Evolutionary conservation across 2,888 invertebrate genomes (phyloP).

Genomic region (Pachliopta kotzebuea): DNA sequence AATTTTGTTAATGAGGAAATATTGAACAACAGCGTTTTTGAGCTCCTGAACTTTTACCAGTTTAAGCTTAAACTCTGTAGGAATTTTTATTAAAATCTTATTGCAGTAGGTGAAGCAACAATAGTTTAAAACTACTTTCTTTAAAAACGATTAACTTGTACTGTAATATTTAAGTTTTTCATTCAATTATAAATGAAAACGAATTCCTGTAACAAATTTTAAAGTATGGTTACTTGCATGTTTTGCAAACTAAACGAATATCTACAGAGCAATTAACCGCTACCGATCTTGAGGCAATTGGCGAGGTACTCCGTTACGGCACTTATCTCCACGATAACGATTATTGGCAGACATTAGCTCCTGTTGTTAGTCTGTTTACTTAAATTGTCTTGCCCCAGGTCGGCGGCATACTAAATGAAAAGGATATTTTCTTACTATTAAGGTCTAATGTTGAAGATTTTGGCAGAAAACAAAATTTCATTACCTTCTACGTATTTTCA

Average conservation of each 20-base stretch:
- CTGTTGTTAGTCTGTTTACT: conserved; percentile 51
- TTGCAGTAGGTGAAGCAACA: too few species aligned
- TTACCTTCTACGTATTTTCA: background rate
- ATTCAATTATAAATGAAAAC: background rate
- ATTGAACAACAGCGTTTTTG: too few species aligned
- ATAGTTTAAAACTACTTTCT: too few species aligned
- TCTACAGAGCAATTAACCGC: conserved; percentile 49
- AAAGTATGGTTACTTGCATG: conserved; percentile 3
- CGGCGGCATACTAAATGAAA: conserved; percentile 52
- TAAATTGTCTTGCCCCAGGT: conserved; percentile 45
- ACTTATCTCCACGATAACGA: conserved; percentile 67
- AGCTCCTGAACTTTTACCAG: too few species aligned
- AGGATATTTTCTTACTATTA: conserved; percentile 37
- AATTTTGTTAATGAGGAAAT: too few species aligned
- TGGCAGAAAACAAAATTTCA: conserved; percentile 15
- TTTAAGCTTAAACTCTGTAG: too few species aligned
- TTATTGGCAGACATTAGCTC: conserved; percentile 67
- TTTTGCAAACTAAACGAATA: conserved; percentile 31
- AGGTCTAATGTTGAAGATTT: conserved; percentile 33
- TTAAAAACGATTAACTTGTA: too few species aligned
- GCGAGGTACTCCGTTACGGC: conserved; percentile 55
- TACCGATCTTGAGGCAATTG: conserved; percentile 61
- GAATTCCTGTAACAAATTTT: background rate
- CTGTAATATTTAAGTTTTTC: background rate
- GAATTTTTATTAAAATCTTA: too few species aligned